Percentiles rank a stretch among this genome's conserved stretches.
Conservation (phyloP, 1,140 invertebrate species). For the Tetragonula clypearis region DNA sequence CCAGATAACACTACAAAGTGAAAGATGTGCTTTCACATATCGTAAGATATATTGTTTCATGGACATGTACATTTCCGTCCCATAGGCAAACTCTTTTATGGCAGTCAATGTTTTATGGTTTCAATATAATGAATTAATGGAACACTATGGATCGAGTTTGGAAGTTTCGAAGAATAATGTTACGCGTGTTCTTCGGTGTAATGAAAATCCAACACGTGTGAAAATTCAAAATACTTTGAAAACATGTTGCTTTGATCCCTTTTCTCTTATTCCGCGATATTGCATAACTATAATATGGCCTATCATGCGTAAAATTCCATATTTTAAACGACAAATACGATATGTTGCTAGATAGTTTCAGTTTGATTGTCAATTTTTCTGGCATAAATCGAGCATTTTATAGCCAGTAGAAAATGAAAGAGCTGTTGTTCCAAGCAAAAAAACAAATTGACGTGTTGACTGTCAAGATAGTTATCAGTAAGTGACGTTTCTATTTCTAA, state of each 20-base stretch:
- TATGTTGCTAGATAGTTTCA: background rate
- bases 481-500: no score
- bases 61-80: no score
- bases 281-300: background rate
- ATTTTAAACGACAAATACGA: background rate
- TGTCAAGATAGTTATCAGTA: no score
- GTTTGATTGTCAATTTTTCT: background rate
- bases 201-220: constrained; percentile 26
- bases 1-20: no score
- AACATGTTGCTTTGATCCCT: constrained; percentile 10
- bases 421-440: no score
- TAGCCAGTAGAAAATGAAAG: no score
- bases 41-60: no score
- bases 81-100: no score
- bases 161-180: background rate
- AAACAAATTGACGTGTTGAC: no score
- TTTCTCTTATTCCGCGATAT: background rate
- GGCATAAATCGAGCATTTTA: background rate
- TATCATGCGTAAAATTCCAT: no score
- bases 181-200: background rate
- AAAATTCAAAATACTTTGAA: constrained; percentile 35
- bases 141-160: background rate
- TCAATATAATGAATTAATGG: background rate
- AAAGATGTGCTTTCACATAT: no score
- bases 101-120: background rate